These are phyloP conservation scores for Papilio dardanus DNA, from an alignment of 1,140 invertebrate species.

Conservation along the genomic window DNA sequence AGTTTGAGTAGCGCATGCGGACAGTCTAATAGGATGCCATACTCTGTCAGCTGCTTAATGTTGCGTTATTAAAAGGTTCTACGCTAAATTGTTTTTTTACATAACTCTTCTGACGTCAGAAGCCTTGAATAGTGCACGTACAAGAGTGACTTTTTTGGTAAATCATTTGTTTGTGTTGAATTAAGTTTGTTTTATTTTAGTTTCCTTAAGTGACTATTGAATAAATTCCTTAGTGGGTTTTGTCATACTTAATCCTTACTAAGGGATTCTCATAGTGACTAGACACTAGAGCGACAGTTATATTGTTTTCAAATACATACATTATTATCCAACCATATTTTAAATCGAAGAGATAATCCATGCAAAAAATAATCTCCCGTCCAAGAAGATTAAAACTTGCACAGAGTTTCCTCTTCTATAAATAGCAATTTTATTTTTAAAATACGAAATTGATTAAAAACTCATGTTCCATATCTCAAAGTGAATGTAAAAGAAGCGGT, in stretches of 20 bases:
- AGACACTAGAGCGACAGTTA: too few relatives aligned
- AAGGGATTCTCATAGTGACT: too few relatives aligned
- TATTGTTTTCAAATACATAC: too few relatives aligned
- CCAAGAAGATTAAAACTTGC: background rate
- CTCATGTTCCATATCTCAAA: background rate
- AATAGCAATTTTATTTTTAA: background rate
- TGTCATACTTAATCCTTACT: too few relatives aligned
- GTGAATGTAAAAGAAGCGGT: background rate
- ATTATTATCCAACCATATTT: background rate
- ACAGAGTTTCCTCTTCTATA: background rate
- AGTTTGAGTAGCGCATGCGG: background rate
- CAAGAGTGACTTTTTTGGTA: background rate
- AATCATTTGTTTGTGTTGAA: background rate
- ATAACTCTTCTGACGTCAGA: background rate
- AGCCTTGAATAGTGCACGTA: background rate
- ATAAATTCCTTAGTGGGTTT: too few relatives aligned
- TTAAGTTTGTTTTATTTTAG: background rate
- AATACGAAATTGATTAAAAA: background rate
- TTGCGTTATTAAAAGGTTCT: constrained; percentile 3
- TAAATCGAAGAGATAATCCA: background rate
- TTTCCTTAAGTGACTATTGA: too few relatives aligned
- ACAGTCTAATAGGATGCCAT: background rate
- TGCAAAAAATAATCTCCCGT: background rate
- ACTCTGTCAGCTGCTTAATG: background rate
- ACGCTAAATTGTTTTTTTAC: background rate